Evolutionary conservation across 2,888 invertebrate species (phyloP).

Genomic region (Eudasyphora cyanicolor): DNA sequence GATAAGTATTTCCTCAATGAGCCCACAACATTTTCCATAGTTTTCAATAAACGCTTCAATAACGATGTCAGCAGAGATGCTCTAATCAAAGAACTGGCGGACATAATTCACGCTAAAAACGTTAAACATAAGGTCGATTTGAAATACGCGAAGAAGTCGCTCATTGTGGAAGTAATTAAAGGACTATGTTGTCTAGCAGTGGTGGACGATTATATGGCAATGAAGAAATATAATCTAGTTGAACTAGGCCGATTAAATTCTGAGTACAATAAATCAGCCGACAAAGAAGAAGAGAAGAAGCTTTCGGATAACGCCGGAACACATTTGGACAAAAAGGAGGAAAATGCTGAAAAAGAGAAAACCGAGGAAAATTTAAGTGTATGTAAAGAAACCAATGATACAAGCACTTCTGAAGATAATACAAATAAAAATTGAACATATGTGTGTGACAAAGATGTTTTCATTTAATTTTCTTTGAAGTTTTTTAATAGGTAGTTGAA

Average conservation of each 20-base stretch:
- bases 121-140: slow-evolving; percentile 89
- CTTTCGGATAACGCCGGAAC: neutral
- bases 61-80: slow-evolving; percentile 86
- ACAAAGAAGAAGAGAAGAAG: neutral
- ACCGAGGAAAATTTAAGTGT: neutral
- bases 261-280: slow-evolving; percentile 25
- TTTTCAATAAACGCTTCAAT: slow-evolving; percentile 90
- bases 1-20: slow-evolving; percentile 88
- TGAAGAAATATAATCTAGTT: slow-evolving; percentile 91
- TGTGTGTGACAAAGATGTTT: no score
- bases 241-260: slow-evolving; percentile 79
- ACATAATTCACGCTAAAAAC: slow-evolving; percentile 85
- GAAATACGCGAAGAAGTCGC: slow-evolving; percentile 87
- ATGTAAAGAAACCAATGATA: neutral
- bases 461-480: no score
- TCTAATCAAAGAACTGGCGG: slow-evolving; percentile 87
- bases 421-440: slow-evolving; percentile 11
- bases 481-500: no score
- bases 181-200: slow-evolving; percentile 90
- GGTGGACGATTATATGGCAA: slow-evolving; percentile 88
- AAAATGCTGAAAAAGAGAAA: neutral
- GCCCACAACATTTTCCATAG: slow-evolving; percentile 87
- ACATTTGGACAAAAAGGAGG: neutral
- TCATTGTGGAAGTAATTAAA: slow-evolving; percentile 91
- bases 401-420: slow-evolving; percentile 15